phyloP scores from a whole-genome alignment of 2,113 vertebrate genomes.

The Neofelis nebulosa region DNA sequence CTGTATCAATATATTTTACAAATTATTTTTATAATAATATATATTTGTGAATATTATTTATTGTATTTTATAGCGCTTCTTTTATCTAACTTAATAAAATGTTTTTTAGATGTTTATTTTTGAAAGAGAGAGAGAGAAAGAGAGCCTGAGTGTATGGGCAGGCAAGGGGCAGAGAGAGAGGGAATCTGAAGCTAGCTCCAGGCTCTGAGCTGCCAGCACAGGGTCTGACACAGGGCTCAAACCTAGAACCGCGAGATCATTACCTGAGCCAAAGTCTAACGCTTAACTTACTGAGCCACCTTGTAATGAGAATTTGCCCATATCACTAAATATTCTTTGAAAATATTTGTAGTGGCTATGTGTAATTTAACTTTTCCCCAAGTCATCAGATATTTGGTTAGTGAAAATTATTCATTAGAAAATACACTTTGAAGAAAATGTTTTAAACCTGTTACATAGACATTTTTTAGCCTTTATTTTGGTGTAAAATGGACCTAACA shows the following conservation, averaged over 20 bases:
- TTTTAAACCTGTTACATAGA: neutral
- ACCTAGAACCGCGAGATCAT: no score
- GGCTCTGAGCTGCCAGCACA: no score
- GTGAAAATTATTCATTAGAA: neutral
- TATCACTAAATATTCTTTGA: neutral
- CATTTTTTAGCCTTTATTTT: neutral
- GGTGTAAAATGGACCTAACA: neutral
- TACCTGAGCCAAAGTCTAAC: no score
- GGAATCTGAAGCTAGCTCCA: no score
- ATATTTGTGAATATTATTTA: neutral
- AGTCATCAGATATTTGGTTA: neutral
- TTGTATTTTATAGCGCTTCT: neutral
- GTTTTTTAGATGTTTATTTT: no score
- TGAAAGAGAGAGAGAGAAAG: no score
- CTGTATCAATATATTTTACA: neutral
- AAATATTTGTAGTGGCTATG: neutral
- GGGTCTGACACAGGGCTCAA: no score
- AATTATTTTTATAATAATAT: neutral
- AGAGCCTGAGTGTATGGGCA: no score
- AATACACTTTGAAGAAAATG: neutral
- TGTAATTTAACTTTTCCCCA: neutral
- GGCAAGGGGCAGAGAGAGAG: no score
- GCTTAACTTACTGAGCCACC: no score
- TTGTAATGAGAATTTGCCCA: neutral
- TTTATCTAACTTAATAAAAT: neutral